Evolutionary conservation across 2,888 invertebrate species (phyloP), one percentile per base, ranked within the genome.

Genomic region (Aporophyla nigra): DNA sequence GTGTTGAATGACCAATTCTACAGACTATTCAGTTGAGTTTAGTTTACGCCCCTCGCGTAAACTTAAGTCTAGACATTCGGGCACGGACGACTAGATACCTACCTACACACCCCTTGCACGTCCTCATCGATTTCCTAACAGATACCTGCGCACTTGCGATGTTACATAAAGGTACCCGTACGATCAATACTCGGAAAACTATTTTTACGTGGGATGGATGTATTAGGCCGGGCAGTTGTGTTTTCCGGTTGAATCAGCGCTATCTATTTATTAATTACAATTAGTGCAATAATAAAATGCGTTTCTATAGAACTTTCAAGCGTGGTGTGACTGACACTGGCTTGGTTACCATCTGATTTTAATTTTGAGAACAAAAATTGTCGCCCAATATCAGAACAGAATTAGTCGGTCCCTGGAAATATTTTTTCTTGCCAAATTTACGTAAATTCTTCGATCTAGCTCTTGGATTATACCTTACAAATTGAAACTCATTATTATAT

Each of bases 121-220:
- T 49, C 33, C 6, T n/a, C 21, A 49, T 71, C 16, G 73, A 58
- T 58, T 58, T 21, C 7, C 40, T 24, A 24, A 21, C 33, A 21
- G 56, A 40, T 56, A 73, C 58, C 46, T 73, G 72, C 72, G 73
- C 72, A 71, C 24, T 51, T 58, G 16, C 56, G 46, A 33, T 49
- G 46, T 53, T 53, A 46, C 19, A 14, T 53, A 56, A 65, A 33
- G 9, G 49, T 19, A 21, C 19, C 19, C 5, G 21, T 21, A 49
- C 21, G 49, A 66, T 66, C 21, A 51, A 66, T 51, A 66, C 9
- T 10, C 9, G 27, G 27, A 19, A 33, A 51, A 59, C 59, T 33
- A 33, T 51, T 66, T 66, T 33, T 51, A 14, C 5, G 27, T 21
- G 53, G 16, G 16, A 16, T 19, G n/a, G 16, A n/a, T n/a, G 16